phyloP scores from a whole-genome alignment of 2,113 vertebrate genomes.

The Petromus typicus region DNA sequence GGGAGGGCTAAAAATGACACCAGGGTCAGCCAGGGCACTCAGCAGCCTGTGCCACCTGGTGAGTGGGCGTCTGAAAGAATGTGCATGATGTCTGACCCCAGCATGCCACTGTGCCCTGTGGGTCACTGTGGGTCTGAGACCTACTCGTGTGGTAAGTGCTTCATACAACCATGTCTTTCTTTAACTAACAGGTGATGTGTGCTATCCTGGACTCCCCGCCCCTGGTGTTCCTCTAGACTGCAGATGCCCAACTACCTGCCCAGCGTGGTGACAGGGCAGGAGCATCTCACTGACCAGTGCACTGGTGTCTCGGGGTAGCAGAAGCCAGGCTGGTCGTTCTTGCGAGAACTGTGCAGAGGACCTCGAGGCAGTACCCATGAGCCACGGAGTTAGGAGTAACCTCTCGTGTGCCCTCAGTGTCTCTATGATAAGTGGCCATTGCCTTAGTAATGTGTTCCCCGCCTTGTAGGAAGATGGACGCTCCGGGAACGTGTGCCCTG shows the following conservation, averaged over 20 bases:
- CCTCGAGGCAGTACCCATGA: background rate
- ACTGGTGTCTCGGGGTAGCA: background rate
- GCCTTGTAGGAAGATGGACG: background rate
- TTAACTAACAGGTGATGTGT: background rate
- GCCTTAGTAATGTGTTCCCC: background rate
- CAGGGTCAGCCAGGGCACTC: background rate
- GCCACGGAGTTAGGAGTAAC: background rate
- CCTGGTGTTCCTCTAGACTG: background rate
- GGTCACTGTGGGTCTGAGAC: background rate
- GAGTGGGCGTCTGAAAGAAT: too few species aligned
- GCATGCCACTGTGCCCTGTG: background rate
- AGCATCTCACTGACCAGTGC: background rate
- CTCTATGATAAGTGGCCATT: background rate
- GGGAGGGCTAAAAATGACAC: background rate
- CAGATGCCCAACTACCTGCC: background rate
- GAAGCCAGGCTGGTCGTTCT: too few species aligned
- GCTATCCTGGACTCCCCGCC: background rate
- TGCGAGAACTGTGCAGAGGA: too few species aligned
- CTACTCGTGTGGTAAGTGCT: rapidly evolving
- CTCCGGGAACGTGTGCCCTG: background rate
- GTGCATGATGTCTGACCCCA: too few species aligned
- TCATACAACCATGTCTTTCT: background rate
- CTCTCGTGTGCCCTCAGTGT: background rate
- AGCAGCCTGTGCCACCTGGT: background rate
- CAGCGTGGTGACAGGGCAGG: background rate